phyloP scores from a whole-genome alignment of 1,140 invertebrate genomes.

The Copidosoma floridanum region DNA sequence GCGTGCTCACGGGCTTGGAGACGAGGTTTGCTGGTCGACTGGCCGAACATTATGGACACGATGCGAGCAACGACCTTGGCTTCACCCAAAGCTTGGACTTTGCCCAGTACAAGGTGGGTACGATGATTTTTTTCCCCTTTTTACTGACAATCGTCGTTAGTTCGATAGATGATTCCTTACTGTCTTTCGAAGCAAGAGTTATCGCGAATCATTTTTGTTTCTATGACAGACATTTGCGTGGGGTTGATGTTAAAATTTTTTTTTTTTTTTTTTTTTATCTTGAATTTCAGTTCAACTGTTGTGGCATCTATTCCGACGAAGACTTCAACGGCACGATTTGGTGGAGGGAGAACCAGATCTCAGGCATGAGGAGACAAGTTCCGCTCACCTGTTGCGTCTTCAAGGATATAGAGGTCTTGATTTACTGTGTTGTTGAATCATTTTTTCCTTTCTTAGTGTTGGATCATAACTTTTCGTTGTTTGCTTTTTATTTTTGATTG shows the following conservation, averaged over 20 bases:
- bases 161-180: too few relatives aligned
- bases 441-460: too few relatives aligned
- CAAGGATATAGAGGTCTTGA: conserved; percentile 52
- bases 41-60: conserved; percentile 50
- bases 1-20: conserved; percentile 50
- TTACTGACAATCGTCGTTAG: too few relatives aligned
- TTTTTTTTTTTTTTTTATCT: too few relatives aligned
- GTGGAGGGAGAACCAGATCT: conserved; percentile 48
- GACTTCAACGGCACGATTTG: conserved; percentile 59
- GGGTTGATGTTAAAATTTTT: too few relatives aligned
- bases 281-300: conserved; percentile 64
- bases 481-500: too few relatives aligned
- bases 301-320: conserved; percentile 54
- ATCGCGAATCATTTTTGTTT: too few relatives aligned
- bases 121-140: too few relatives aligned
- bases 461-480: too few relatives aligned
- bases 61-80: conserved; percentile 40
- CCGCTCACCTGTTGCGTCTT: conserved; percentile 55
- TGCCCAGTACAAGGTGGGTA: conserved; percentile 56
- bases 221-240: too few relatives aligned
- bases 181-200: too few relatives aligned
- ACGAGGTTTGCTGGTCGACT: conserved; percentile 48
- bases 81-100: conserved; percentile 58
- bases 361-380: conserved; percentile 46
- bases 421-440: too few relatives aligned